Evolutionary conservation across 2,888 invertebrate genomes (phyloP).

Genomic region (Didymodactylos carnosus): DNA sequence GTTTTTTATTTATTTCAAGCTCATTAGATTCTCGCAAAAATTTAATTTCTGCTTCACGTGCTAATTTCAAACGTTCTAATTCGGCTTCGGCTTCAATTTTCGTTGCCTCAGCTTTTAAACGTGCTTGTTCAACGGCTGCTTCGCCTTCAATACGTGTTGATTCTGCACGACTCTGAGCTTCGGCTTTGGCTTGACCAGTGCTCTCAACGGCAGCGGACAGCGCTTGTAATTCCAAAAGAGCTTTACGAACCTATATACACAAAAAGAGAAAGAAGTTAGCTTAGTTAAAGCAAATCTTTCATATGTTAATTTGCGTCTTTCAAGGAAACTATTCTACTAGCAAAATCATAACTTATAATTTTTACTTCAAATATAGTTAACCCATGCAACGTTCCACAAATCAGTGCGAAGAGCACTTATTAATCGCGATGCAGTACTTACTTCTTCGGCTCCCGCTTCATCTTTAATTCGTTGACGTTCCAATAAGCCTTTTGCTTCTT

Average conservation of each 20-base stretch:
- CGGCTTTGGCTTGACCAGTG: slow-evolving; percentile 39
- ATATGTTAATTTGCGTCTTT: no score
- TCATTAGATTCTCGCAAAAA: slow-evolving; percentile 34
- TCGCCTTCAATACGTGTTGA: slow-evolving; percentile 22
- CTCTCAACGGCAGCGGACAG: slow-evolving; percentile 37
- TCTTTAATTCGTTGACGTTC: slow-evolving; percentile 38
- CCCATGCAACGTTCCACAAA: no score
- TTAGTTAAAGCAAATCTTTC: no score
- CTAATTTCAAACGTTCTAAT: slow-evolving; percentile 32
- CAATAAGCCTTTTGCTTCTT: slow-evolving; percentile 37
- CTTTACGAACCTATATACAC: no score
- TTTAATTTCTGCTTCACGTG: slow-evolving; percentile 35
- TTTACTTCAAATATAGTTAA: no score
- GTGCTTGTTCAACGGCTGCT: slow-evolving; percentile 38
- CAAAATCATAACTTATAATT: no score
- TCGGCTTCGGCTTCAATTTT: slow-evolving; percentile 38
- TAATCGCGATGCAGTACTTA: no score
- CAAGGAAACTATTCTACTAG: no score
- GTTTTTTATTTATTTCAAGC: slow-evolving; percentile 24
- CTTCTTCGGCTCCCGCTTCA: slow-evolving; percentile 37
- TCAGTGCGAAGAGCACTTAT: no score
- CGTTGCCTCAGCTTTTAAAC: slow-evolving; percentile 35
- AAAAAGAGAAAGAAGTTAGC: no score
- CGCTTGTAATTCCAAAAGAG: slow-evolving; percentile 19
- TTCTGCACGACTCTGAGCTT: slow-evolving; percentile 37